phyloP scores from a whole-genome alignment of 2,797 vertebrate species.

The Rhinatrema bivittatum region DNA sequence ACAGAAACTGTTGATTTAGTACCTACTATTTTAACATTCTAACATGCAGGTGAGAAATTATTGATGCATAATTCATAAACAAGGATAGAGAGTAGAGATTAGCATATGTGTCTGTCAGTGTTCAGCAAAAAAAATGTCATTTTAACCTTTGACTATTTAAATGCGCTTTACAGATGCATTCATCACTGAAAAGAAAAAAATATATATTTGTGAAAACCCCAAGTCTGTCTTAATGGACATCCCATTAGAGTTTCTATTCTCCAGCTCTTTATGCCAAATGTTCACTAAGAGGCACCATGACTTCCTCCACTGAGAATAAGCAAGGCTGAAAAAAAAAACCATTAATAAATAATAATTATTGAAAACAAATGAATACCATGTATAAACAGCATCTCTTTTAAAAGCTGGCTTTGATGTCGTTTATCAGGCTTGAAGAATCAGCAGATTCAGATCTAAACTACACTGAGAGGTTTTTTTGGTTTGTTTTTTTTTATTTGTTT shows the following conservation, averaged over 20 bases:
- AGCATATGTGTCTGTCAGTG: no score
- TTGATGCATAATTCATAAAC: no score
- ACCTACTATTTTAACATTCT: no score
- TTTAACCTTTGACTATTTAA: no score
- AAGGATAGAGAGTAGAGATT: no score
- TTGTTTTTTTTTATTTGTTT: no score
- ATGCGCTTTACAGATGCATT: no score
- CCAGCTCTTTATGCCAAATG: not conserved
- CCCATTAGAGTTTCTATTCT: slow-evolving; percentile 1
- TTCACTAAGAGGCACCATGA: slow-evolving; percentile 11
- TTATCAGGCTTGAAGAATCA: slow-evolving; percentile 24
- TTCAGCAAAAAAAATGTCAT: no score
- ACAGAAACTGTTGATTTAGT: no score
- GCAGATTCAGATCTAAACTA: no score
- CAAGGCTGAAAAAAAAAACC: slow-evolving; percentile 1
- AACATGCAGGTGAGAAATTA: no score
- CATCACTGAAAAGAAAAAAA: not conserved
- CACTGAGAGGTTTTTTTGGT: not conserved
- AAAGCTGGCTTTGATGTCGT: slow-evolving; percentile 21
- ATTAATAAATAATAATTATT: slow-evolving; percentile 37
- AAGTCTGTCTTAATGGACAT: slow-evolving; percentile 2
- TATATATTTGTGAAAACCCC: slow-evolving; percentile 1
- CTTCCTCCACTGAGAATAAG: slow-evolving; percentile 20
- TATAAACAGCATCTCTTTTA: slow-evolving; percentile 21
- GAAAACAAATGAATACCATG: slow-evolving; percentile 24